Evolutionary conservation across 2,888 invertebrate genomes (phyloP).

Genomic region (Cantharis nigra): DNA sequence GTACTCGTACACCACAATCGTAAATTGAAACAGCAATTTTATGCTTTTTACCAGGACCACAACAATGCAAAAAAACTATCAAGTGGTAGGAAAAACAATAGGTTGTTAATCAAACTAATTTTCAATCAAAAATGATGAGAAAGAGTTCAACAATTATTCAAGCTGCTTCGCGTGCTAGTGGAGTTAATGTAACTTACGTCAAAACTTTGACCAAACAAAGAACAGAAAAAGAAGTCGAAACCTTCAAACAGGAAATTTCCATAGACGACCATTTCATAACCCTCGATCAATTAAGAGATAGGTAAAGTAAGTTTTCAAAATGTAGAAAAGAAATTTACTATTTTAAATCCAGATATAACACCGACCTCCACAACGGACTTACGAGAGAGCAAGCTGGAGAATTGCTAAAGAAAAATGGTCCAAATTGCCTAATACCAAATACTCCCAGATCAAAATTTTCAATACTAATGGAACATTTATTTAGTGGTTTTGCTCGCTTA

Average conservation of each 20-base stretch:
- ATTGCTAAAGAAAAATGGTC: conserved; percentile 61
- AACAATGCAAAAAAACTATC: not conserved
- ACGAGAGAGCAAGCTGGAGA: conserved; percentile 60
- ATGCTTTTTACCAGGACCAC: too few species aligned
- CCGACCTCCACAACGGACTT: conserved; percentile 60
- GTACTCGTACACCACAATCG: conserved; percentile 19
- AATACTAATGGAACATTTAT: conserved; percentile 68
- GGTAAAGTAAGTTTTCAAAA: conserved; percentile 37
- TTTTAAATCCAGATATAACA: conserved; percentile 50
- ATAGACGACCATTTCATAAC: conserved; percentile 43
- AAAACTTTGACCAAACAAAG: conserved; percentile 30
- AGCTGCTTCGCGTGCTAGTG: not conserved
- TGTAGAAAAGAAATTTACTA: not conserved
- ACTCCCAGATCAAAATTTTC: conserved; percentile 65
- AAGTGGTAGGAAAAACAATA: not conserved
- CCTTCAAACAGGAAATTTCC: conserved; percentile 42
- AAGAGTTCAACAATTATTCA: not conserved
- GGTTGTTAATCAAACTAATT: not conserved
- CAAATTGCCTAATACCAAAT: conserved; percentile 65
- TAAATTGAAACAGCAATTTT: conserved; percentile 6
- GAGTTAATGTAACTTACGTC: conserved; percentile 30
- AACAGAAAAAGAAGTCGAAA: conserved; percentile 36
- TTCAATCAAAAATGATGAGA: not conserved
- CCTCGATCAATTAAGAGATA: conserved; percentile 40
- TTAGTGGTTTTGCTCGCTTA: conserved; percentile 73